These are phyloP conservation scores for Drosophila kohkoa DNA, from an alignment of 1,140 invertebrate genomes.

Conservation along the genomic window DNA sequence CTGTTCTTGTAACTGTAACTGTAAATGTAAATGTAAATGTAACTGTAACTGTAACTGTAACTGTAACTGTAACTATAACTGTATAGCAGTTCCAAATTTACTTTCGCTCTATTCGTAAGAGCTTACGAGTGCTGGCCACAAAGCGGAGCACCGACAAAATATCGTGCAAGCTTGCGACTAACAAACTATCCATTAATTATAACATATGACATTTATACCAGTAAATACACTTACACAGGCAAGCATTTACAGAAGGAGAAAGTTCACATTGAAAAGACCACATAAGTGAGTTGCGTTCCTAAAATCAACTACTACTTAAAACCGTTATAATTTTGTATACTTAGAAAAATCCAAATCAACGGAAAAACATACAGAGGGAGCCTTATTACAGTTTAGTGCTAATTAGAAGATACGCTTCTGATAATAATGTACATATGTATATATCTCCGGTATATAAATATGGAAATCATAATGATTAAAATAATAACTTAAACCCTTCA, in stretches of 20 bases:
- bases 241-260: conserved; percentile 2
- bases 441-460: too few relatives aligned
- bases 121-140: conserved; percentile 13
- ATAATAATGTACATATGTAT: too few relatives aligned
- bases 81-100: too few relatives aligned
- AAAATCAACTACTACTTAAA: conserved; percentile 15
- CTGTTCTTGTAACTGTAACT: conserved; percentile 3
- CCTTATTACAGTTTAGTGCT: too few relatives aligned
- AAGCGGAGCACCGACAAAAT: conserved; percentile 44
- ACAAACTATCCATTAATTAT: conserved; percentile 72
- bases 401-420: too few relatives aligned
- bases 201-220: conserved; percentile 62
- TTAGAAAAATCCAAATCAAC: too few relatives aligned
- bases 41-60: too few relatives aligned
- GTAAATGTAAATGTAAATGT: neutral
- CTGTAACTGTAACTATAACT: neutral
- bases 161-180: conserved; percentile 41
- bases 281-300: conserved; percentile 7
- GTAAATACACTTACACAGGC: conserved; percentile 23
- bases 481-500: too few relatives aligned
- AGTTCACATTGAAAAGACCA: neutral
- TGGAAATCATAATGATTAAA: too few relatives aligned
- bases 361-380: too few relatives aligned
- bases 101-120: too few relatives aligned
- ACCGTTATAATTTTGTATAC: too few relatives aligned